phyloP scores from a whole-genome alignment of 2,797 vertebrate species.

The Sebastes cheni region DNA sequence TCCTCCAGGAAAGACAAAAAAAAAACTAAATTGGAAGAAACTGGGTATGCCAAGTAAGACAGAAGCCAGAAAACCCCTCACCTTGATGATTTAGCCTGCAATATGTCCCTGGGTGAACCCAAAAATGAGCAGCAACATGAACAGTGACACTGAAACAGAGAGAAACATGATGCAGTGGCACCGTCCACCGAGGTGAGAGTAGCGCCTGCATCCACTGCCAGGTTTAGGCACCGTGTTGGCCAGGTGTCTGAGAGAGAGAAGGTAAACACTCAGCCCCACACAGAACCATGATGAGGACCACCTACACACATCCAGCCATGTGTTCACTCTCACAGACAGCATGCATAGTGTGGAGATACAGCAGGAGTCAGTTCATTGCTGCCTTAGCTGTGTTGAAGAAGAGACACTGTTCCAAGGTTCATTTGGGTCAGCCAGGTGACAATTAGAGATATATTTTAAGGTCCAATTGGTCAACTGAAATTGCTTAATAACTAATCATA shows the following conservation, averaged over 20 bases:
- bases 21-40: neutral
- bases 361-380: neutral
- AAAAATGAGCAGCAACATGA: neutral
- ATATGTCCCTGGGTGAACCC: neutral
- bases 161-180: constrained; percentile 2
- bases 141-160: neutral
- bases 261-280: constrained; percentile 2
- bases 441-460: neutral
- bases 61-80: neutral
- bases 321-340: neutral
- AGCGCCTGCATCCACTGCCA: neutral
- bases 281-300: neutral
- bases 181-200: neutral
- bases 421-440: neutral
- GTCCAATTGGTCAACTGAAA: neutral
- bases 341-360: neutral
- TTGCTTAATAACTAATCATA: neutral
- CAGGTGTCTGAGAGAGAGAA: neutral
- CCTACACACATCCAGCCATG: neutral
- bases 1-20: neutral
- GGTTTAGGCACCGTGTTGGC: neutral
- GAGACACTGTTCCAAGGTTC: neutral
- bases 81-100: neutral
- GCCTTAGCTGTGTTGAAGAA: neutral
- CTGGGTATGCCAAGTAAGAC: neutral